Percentiles rank a stretch among this genome's conserved stretches.
These are phyloP conservation scores for Cephus pulcher DNA, from an alignment of 2,888 invertebrate genomes.

Conservation along the genomic window DNA sequence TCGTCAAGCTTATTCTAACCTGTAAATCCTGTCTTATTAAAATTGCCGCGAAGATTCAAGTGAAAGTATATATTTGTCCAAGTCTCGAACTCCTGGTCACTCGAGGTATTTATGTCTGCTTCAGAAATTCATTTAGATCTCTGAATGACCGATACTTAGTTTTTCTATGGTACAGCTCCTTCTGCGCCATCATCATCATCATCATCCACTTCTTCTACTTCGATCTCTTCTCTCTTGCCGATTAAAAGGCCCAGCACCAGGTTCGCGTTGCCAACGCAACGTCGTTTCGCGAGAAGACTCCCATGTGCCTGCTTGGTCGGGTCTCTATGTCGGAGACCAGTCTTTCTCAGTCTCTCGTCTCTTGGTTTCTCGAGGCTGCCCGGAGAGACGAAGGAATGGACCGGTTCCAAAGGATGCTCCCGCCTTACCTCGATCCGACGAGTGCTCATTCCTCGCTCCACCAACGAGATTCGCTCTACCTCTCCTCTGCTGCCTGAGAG, in stretches of 20 bases:
- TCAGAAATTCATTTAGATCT: not conserved
- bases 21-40: not conserved
- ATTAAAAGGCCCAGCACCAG: not conserved
- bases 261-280: not conserved
- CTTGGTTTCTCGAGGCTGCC: not conserved
- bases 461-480: conserved; percentile 5
- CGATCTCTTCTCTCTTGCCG: not conserved
- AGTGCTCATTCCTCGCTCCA: conserved; percentile 20
- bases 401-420: conserved; percentile 64
- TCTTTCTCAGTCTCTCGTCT: not conserved
- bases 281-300: not conserved
- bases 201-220: not conserved
- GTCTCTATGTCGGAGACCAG: not conserved
- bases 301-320: not conserved
- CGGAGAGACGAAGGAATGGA: conserved; percentile 49
- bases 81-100: not conserved
- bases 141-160: not conserved
- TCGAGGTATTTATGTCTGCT: not conserved
- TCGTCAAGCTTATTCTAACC: not conserved
- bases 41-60: not conserved
- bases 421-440: conserved; percentile 45
- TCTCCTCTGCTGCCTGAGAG: not conserved
- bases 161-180: not conserved
- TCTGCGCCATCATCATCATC: not conserved
- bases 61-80: not conserved